Percentiles rank a stretch among this genome's conserved stretches.
These are phyloP conservation scores for Orius insidiosus DNA, from an alignment of 1,140 invertebrate species.

Conservation along the genomic window DNA sequence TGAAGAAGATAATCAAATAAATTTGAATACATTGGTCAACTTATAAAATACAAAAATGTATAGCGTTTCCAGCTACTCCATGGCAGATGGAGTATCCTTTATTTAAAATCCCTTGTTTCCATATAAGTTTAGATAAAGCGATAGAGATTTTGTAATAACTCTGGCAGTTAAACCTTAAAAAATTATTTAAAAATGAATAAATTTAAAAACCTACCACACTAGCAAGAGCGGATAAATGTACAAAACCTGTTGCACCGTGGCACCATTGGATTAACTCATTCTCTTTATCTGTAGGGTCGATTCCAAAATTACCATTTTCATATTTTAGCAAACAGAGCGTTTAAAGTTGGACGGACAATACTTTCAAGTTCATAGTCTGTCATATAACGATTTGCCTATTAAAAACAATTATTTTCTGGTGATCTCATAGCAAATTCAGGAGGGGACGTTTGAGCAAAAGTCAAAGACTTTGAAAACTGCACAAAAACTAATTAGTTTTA, in stretches of 20 bases:
- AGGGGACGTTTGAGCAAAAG: too few species aligned
- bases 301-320: constrained; percentile 31
- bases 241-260: constrained; percentile 45
- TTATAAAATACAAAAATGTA: constrained; percentile 61
- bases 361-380: too few species aligned
- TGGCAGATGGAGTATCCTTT: constrained; percentile 90
- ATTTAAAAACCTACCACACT: constrained; percentile 33
- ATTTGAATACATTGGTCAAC: constrained; percentile 57
- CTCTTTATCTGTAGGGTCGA: constrained; percentile 32
- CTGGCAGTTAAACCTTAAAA: constrained; percentile 49
- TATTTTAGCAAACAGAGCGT: constrained; percentile 21
- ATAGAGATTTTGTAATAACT: constrained; percentile 56
- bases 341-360: constrained; percentile 16
- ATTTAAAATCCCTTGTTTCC: constrained; percentile 62
- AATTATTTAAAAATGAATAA: constrained; percentile 12
- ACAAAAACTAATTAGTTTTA: too few species aligned
- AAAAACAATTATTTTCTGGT: neutral
- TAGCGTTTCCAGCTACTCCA: constrained; percentile 86
- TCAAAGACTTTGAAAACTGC: too few species aligned
- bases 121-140: constrained; percentile 61
- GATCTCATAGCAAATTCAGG: neutral
- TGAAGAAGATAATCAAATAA: neutral
- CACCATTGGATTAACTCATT: constrained; percentile 51
- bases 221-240: constrained; percentile 33
- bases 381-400: too few species aligned